phyloP scores from a whole-genome alignment of 1,140 invertebrate genomes.

The Amphibalanus amphitrite region DNA sequence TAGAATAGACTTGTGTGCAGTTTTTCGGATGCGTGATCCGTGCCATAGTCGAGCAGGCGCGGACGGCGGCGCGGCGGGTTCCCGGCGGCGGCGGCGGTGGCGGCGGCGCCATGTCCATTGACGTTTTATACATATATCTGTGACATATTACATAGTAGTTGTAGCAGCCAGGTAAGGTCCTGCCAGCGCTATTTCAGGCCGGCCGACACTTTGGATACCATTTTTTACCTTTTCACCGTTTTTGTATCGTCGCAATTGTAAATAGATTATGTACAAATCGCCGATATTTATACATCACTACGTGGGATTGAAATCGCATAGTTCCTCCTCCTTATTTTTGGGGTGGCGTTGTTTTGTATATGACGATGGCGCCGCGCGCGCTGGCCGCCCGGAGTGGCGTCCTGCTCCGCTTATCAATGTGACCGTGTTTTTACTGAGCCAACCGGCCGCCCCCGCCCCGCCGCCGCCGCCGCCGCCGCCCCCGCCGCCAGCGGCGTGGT shows the following conservation, averaged over 20 bases:
- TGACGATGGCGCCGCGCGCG: too few relatives aligned
- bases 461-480: too few relatives aligned
- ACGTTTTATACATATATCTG: neutral
- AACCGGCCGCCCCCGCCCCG: too few relatives aligned
- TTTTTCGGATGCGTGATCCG: neutral
- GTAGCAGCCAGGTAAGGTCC: neutral
- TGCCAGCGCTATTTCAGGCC: neutral
- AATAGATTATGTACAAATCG: conserved; percentile 2
- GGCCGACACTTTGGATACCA: neutral
- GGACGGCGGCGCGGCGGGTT: too few relatives aligned
- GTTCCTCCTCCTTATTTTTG: neutral
- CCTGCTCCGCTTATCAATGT: neutral
- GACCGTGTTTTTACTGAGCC: neutral
- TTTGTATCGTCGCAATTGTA: conserved; percentile 1
- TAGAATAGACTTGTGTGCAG: neutral
- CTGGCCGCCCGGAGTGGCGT: too few relatives aligned
- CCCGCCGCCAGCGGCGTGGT: too few relatives aligned
- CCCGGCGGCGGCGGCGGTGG: too few relatives aligned
- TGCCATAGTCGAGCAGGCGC: neutral
- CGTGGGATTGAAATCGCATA: conserved; percentile 1
- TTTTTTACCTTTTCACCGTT: conserved; percentile 2
- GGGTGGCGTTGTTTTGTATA: neutral
- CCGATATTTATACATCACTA: neutral
- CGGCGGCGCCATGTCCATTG: neutral
- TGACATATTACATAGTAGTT: neutral